Evolutionary conservation across 2,888 invertebrate species (phyloP), one percentile per base, ranked within the genome.

Genomic region (Drosophila robusta): DNA sequence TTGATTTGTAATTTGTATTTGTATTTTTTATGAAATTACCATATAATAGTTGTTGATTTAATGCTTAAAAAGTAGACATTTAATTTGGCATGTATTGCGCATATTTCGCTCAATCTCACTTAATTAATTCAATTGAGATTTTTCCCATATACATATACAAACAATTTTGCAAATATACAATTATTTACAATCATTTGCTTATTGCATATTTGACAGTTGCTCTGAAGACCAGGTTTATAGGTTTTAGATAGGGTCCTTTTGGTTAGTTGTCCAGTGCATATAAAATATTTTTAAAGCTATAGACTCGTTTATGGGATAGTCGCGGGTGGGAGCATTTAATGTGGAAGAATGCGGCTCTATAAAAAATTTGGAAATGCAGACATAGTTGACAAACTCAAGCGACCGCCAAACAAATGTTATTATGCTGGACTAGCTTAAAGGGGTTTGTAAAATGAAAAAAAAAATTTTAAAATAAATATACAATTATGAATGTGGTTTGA

Each of bases 71-170:
- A 66, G 54, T 87, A 83, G 77, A 83, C 79, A 83, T 75, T 80
- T 78, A 87, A 85, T 85, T 85, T 85, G 85, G 85, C 85, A 85
- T 85, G 76, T 87, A 87, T 85, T 87, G 80, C 87, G 87, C 78
- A 74, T 80, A 73, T 65, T 70, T 72, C 42, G 49, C 70, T 77
- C 73, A 69, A 70, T 76, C 60, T 75, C 68, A 78, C 58, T 63
- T 45, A 58, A 58, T 62, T 67, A 67, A 66, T 71, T 85, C 47
- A 72, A 78, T 82, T 70, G 78, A 75, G 70, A 67, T 62, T 18
- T 49, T 52, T 58, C 36, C 52, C 47, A 66, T 58, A 49, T 46
- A 65, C 62, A 70, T 56, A 65, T 58, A 75, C 75, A 75, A 75
- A 75, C 71, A 63, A 52, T 61, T 75, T 62, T 75, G 57, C 71